phyloP scores from a whole-genome alignment of 1,140 invertebrate genomes.

The Chrysopa pallens region DNA sequence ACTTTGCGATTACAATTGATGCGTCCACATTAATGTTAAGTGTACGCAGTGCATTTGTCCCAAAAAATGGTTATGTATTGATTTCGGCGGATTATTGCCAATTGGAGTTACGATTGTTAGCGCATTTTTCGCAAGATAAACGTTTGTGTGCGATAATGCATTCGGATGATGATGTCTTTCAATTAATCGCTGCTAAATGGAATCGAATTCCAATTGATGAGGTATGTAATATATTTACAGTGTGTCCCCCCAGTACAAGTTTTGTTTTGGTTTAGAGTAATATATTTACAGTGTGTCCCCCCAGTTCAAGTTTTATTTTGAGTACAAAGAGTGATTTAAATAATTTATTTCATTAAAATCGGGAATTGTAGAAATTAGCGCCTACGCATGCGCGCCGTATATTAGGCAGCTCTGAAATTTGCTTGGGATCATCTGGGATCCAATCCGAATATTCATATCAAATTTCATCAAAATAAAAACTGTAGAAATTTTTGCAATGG shows the following conservation, averaged over 20 bases:
- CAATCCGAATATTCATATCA: too few species aligned
- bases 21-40: conserved; percentile 30
- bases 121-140: conserved; percentile 74
- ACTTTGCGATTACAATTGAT: conserved; percentile 39
- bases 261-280: too few species aligned
- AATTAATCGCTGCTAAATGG: conserved; percentile 69
- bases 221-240: conserved; percentile 24
- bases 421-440: too few species aligned
- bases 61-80: conserved; percentile 37
- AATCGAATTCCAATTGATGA: conserved; percentile 41
- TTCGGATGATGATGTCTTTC: conserved; percentile 67
- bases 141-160: conserved; percentile 52
- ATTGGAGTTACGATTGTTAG: conserved; percentile 81
- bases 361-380: too few species aligned
- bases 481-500: too few species aligned
- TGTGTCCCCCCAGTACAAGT: not conserved
- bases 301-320: not conserved
- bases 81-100: conserved; percentile 93
- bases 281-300: too few species aligned
- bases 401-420: too few species aligned
- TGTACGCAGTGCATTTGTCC: conserved; percentile 49
- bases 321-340: too few species aligned
- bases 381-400: too few species aligned
- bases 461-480: too few species aligned
- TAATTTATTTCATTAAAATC: too few species aligned